Evolutionary conservation across 2,797 vertebrate species (phyloP).

Genomic region (Alcedo atthis): DNA sequence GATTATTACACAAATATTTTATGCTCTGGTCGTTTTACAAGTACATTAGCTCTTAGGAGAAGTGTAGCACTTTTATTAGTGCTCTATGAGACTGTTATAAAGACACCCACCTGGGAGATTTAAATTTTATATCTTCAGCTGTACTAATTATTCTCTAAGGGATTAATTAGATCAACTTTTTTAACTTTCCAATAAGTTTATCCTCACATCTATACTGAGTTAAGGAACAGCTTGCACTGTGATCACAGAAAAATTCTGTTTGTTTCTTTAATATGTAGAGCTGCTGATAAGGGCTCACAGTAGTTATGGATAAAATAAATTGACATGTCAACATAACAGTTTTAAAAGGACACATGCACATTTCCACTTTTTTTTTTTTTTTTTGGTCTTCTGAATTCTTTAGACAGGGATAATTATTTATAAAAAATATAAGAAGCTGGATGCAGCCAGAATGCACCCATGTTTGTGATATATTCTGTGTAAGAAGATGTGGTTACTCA

Average conservation of each 20-base stretch:
- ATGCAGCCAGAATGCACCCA: background rate
- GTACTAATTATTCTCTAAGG: constrained; percentile 78
- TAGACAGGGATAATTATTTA: background rate
- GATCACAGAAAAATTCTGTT: constrained; percentile 32
- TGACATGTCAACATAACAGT: background rate
- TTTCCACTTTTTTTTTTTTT: background rate
- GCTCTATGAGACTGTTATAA: constrained; percentile 52
- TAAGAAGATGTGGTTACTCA: background rate
- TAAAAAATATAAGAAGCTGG: background rate
- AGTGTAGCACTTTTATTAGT: constrained; percentile 64
- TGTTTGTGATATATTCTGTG: background rate
- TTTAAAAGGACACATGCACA: background rate
- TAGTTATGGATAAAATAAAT: background rate
- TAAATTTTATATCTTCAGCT: constrained; percentile 71
- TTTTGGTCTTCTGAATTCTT: background rate
- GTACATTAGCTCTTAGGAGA: constrained; percentile 63
- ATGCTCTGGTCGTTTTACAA: constrained; percentile 61
- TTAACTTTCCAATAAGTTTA: constrained; percentile 67
- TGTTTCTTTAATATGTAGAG: constrained; percentile 51
- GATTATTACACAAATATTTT: constrained; percentile 68
- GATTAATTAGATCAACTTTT: constrained; percentile 78
- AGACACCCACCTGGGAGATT: constrained; percentile 66
- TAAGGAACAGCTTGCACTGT: constrained; percentile 49
- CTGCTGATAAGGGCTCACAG: background rate
- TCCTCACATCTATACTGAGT: constrained; percentile 57